Conservation (phyloP, 2,797 vertebrate genomes). For the Huso huso region DNA sequence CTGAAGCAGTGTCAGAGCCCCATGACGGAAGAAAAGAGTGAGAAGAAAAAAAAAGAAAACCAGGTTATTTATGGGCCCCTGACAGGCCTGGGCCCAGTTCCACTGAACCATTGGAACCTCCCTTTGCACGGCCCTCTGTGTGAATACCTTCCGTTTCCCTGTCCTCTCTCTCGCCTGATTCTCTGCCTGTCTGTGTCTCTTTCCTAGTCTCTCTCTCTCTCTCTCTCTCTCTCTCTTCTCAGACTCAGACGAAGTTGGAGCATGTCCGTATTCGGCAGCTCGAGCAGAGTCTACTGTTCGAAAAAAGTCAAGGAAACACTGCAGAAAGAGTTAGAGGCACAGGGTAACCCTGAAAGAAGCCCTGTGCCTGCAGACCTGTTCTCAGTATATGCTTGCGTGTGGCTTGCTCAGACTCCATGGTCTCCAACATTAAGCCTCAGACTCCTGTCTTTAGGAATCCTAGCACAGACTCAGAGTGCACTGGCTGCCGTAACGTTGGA, state of each 20-base stretch:
- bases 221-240: constrained; percentile 33
- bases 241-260: constrained; percentile 94
- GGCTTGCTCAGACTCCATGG: constrained; percentile 14
- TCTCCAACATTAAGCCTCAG: constrained; percentile 26
- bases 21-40: no score
- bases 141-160: background rate
- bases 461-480: no score
- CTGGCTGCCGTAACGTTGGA: no score
- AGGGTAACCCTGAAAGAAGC: constrained; percentile 62
- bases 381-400: constrained; percentile 23
- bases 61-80: no score
- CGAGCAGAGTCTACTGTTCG: constrained; percentile 84
- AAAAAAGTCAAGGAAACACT: constrained; percentile 88
- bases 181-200: constrained; percentile 38
- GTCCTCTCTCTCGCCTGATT: constrained; percentile 1
- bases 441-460: background rate
- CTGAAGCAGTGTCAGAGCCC: no score
- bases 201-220: constrained; percentile 30
- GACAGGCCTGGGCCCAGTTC: no score
- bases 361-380: constrained; percentile 25
- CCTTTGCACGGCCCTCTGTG: background rate
- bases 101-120: background rate
- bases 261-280: constrained; percentile 89
- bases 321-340: constrained; percentile 83
- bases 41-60: no score